These are phyloP conservation scores for Heliconius hortense DNA, from an alignment of 2,888 invertebrate species.

Conservation along the genomic window DNA sequence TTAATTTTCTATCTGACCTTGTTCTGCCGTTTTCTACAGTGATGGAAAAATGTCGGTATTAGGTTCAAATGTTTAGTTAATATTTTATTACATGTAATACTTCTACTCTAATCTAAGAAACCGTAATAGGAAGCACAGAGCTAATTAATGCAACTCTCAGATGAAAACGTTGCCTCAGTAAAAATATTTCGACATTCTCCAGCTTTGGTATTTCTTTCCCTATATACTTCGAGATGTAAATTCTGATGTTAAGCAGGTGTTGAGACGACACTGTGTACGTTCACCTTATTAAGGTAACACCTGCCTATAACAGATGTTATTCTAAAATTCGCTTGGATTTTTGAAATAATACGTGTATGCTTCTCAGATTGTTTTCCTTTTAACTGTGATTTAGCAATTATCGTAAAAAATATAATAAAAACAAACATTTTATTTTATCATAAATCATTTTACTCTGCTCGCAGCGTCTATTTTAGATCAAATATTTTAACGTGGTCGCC, in stretches of 20 bases:
- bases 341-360: background rate
- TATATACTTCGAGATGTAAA: background rate
- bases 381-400: background rate
- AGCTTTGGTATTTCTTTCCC: background rate
- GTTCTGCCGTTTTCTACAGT: too few relatives aligned
- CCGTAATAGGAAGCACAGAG: too few relatives aligned
- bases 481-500: background rate
- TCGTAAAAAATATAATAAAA: background rate
- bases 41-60: too few relatives aligned
- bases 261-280: slow-evolving; percentile 4
- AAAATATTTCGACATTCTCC: background rate
- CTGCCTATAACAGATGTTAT: slow-evolving; percentile 1
- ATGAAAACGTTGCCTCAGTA: background rate
- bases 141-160: background rate
- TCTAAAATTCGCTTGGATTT: background rate
- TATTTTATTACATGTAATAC: too few relatives aligned
- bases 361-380: background rate
- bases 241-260: slow-evolving; percentile 15
- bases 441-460: background rate
- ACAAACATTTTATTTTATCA: background rate
- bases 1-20: too few relatives aligned
- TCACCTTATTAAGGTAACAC: slow-evolving; percentile 2
- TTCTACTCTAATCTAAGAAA: too few relatives aligned
- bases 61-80: background rate
- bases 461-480: background rate